Evolutionary conservation across 35 echinoderm and acorn worm genomes (phyloP), one percentile per base, ranked within the genome.

Genomic region (Heliocidaris tuberculata): DNA sequence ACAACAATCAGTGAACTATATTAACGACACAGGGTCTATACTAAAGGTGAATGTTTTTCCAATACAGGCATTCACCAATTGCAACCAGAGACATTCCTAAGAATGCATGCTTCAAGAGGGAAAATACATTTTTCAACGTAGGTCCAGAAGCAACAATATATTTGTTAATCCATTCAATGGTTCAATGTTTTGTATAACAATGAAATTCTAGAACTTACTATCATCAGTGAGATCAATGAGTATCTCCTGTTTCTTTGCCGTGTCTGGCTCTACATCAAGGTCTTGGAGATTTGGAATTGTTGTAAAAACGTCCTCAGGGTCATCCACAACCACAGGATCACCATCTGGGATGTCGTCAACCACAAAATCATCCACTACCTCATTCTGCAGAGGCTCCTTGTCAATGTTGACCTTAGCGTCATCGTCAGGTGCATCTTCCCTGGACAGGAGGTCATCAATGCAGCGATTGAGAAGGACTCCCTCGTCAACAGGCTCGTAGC

Each of bases 371-470:
- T 21, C 65, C 65, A 78, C 17, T 1, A 78, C 8, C 15, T 78
- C 65, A 78, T 78, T 19, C 21, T 27, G 65, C 19, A 29, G 21
- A 78, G 21, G 65, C 65, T 78, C 7, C 21, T n/a, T 19, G 21
- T 4, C 1, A 19, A n/a, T 7, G 27, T 78, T 24, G 27, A 78
- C 87, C 32, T 48, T 16, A 32, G 12, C 31, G 24, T 8, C 50
- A 31, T 93, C 48, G 11, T 52, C 47, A 24, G 13, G 16, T 32
- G 8, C 10, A 31, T 49, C 50, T 30, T 59, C 91, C 13, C 91
- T 49, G 9, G 91, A 93, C 12, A 93, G 91, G 47, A 93, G 91
- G 50, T 93, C 91, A 59, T 93, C 91, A 2, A 93, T 59, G 91
- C 91, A 93, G 91, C 91, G 91, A 59, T 93, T 93, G 48, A 93